Conservation (phyloP, 2,888 invertebrate species). For the Oscheius myriophilus region DNA sequence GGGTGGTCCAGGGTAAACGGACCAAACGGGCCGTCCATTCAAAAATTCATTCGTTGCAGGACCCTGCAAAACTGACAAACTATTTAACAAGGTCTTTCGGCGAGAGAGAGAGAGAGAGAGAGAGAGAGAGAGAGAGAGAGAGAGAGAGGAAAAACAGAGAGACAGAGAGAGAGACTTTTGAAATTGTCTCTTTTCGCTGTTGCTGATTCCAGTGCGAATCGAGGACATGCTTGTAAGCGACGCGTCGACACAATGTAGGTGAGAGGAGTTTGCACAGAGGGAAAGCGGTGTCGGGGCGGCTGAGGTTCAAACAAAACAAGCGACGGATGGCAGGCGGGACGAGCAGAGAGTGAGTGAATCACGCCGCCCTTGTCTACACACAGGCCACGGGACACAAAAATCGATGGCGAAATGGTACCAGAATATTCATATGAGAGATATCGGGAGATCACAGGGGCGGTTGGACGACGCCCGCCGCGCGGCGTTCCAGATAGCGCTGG, state of each 20-base stretch:
- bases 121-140: conserved; percentile 14
- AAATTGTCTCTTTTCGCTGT: neutral
- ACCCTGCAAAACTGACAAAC: too few species aligned
- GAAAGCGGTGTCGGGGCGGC: conserved; percentile 19
- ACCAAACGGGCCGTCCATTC: too few species aligned
- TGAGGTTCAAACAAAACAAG: conserved; percentile 28
- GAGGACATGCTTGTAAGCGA: neutral
- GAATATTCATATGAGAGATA: neutral
- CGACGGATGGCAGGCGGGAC: neutral
- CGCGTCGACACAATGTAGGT: conserved; percentile 21
- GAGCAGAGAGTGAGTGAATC: neutral
- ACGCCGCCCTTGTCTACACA: neutral
- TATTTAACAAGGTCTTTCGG: neutral
- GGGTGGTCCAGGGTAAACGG: too few species aligned
- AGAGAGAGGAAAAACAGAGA: too few species aligned
- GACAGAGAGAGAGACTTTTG: conserved; percentile 3
- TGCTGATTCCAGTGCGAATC: too few species aligned
- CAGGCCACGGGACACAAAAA: too few species aligned
- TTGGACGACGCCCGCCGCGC: conserved; percentile 4
- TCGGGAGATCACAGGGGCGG: conserved; percentile 26
- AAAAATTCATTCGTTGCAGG: too few species aligned
- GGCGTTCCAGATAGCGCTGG: conserved; percentile 30
- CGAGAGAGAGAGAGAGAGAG: conserved; percentile 7
- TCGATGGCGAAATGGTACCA: conserved; percentile 3
- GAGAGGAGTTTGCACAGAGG: conserved; percentile 28